Percentiles rank a stretch among this genome's conserved stretches.
Evolutionary conservation across 2,113 vertebrate species (phyloP).

Genomic region (Phrynosoma platyrhinos): DNA sequence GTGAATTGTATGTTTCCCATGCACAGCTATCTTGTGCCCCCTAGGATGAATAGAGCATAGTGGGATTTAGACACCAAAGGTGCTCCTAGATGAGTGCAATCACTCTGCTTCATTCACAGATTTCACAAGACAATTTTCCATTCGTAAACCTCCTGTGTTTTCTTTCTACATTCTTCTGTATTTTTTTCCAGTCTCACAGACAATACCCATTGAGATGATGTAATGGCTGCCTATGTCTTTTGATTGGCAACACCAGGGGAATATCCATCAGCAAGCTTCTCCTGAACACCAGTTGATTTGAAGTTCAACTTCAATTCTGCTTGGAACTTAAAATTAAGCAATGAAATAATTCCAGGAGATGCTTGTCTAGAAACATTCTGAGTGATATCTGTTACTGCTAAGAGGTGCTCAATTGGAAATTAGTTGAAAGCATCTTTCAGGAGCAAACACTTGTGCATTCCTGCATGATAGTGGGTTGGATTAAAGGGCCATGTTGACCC

Average conservation of each 20-base stretch:
- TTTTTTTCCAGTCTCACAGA: neutral
- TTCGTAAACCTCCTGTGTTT: neutral
- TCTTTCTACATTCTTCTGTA: neutral
- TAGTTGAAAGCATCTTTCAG: too few relatives aligned
- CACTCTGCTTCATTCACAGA: neutral
- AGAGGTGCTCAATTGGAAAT: too few relatives aligned
- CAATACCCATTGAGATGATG: neutral
- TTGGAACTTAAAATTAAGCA: neutral
- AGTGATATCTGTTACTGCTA: too few relatives aligned
- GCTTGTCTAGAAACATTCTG: too few relatives aligned
- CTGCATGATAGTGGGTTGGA: too few relatives aligned
- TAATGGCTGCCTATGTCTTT: neutral
- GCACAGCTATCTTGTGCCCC: too few relatives aligned
- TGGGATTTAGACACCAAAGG: too few relatives aligned
- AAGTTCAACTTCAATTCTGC: neutral
- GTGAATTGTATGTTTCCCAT: too few relatives aligned
- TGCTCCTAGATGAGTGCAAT: neutral
- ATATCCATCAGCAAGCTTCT: neutral
- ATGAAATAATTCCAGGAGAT: neutral
- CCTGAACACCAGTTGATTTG: neutral
- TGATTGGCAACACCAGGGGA: neutral
- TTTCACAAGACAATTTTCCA: neutral
- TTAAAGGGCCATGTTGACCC: too few relatives aligned
- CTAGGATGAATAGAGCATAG: neutral
- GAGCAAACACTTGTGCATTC: too few relatives aligned